Evolutionary conservation across 2,888 invertebrate genomes (phyloP), one percentile per base, ranked within the genome.

Genomic region (Rotaria sp.): DNA sequence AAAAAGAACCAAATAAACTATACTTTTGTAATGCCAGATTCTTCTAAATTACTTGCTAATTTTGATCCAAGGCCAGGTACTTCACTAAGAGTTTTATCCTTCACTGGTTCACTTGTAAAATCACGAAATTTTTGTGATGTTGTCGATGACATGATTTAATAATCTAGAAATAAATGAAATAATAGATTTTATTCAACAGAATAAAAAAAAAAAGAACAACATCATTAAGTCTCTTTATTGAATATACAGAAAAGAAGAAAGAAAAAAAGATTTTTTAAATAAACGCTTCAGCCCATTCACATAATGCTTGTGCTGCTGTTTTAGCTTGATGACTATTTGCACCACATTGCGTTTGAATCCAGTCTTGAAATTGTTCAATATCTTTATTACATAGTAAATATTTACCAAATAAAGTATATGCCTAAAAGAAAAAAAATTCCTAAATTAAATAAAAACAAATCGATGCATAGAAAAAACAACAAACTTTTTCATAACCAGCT

Each of bases 71-170:
- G 13, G n/a, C 80, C 80, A 41, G 80, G 80, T n/a, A 80, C 45
- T 80, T 80, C 80, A 45, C 13, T n/a, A n/a, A 80, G 26, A 45
- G 8, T 2, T 45, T 80, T 80, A 45, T 80, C 80, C 45, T 80
- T 80, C n/a, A 80, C 45, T 45, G 80, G 80, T 45, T 80, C 80
- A n/a, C 45, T 24, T 26, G 80, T 80, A 18, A 80, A 80, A 80
- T 80, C 80, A 80, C 80, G 80, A 80, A 80, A 80, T 45, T 80
- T 80, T n/a, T 80, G 80, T n/a, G 80, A 80, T 41, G 80, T 80
- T n/a, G 80, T 80, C n/a, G 80, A 80, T 15, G 80, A 80, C 80
- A 80, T 74, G 8, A 41, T 74, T 57, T 24, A 38, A 13, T 45
- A n/a, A 80, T 80, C 80, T 80, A 80, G 67, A 67, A 67, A 67